Evolutionary conservation across 2,888 invertebrate genomes (phyloP), one percentile per base, ranked within the genome.

Genomic region (Oscheius sp.): DNA sequence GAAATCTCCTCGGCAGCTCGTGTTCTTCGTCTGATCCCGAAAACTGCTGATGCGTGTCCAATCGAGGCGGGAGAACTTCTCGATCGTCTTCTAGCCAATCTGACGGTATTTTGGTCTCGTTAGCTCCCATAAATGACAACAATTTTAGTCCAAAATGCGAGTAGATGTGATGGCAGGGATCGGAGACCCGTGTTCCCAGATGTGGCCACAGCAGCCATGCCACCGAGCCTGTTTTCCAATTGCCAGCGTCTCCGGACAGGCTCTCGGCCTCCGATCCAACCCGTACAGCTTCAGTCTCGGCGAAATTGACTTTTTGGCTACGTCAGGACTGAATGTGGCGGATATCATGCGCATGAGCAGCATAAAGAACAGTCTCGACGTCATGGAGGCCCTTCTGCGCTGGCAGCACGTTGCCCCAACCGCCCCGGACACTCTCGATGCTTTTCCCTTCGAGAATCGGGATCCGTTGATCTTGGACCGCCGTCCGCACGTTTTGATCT

Each of bases 391-490:
- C 84, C 94, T 94, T 29, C 90, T 98, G 35, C 90, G 92, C 73
- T 98, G 97, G 96, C 93, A 94, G 42, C 97, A 97, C 89, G 89
- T 96, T 48, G 94, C 95, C 0, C 98, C 98, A 0, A 96, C 96
- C 2, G 94, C 94, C 50, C 98, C 98, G 0, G 97, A 98, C 89
- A 96, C 96, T 0, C 91, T 97, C 55, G 90, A 92, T 91, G 84
- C 80, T 83, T 82, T 76, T 35, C 79, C 77, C 42, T 42, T 42
- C 42, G 42, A 42, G 42, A 42, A 42, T 21, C 42, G 63, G 5
- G 63, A 63, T 47, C 47, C 63, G 7, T 21, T 63, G n/a, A 50
- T 50, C 3, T 21, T 63, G 50, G 29, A n/a, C 5, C 35, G 63
- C 7, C 5, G 48, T 21, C 63, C 63, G 21, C 63, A 63, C 29